Evolutionary conservation across 2,113 vertebrate species (phyloP).

Genomic region (Brienomyrus longianalis): DNA sequence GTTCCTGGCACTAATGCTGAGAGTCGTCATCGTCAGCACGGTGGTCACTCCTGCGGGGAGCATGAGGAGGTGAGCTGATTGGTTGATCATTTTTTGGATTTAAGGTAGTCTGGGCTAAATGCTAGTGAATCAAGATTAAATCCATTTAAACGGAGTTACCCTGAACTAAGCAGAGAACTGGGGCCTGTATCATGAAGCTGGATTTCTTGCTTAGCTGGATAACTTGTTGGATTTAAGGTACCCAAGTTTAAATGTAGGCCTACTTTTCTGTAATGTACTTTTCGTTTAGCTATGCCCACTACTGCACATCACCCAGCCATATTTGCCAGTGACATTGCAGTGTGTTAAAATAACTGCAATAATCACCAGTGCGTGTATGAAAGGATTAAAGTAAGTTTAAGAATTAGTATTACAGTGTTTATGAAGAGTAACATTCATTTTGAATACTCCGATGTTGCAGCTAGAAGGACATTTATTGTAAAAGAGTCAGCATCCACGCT

Average conservation of each 20-base stretch:
- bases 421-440: background rate
- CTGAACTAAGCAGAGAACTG: too few relatives aligned
- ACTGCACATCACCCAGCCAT: background rate
- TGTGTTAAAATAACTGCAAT: background rate
- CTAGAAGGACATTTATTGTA: background rate
- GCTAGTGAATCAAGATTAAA: too few relatives aligned
- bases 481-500: background rate
- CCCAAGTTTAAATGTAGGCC: too few relatives aligned
- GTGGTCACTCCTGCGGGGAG: slow-evolving; percentile 62
- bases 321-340: background rate
- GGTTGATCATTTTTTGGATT: background rate
- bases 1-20: slow-evolving; percentile 70
- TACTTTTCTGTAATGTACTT: background rate
- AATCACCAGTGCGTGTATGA: background rate
- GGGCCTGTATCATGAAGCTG: too few relatives aligned
- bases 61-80: background rate
- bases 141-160: too few relatives aligned
- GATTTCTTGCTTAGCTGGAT: background rate
- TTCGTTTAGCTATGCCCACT: background rate
- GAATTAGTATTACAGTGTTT: background rate
- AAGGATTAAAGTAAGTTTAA: background rate
- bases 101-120: background rate
- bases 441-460: background rate
- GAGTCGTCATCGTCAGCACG: slow-evolving; percentile 70
- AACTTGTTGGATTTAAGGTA: background rate